These are phyloP conservation scores for Cataglyphis rosenhaueri DNA, from an alignment of 2,888 invertebrate species.

Conservation along the genomic window DNA sequence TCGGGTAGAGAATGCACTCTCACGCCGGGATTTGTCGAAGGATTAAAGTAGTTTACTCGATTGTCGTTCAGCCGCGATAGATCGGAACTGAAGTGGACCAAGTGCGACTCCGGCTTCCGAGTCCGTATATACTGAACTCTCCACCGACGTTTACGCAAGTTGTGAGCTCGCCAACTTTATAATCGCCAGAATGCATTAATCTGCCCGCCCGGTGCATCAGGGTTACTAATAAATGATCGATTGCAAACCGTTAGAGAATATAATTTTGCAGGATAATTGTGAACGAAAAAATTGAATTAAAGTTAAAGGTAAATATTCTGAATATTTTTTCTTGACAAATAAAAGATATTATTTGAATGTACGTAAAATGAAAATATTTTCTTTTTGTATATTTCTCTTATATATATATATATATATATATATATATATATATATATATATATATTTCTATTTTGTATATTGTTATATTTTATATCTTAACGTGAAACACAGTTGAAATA, in stretches of 20 bases:
- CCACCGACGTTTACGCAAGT: conserved; percentile 12
- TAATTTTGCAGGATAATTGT: not conserved
- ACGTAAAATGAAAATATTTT: not conserved
- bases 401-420: not conserved
- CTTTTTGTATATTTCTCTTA: not conserved
- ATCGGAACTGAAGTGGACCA: conserved; percentile 56
- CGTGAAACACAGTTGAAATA: not conserved
- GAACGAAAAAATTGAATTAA: not conserved
- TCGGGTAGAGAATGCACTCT: conserved; percentile 45
- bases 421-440: too few relatives aligned
- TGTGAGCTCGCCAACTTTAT: conserved; percentile 31
- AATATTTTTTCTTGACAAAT: not conserved
- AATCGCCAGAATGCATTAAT: conserved; percentile 37
- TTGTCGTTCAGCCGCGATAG: conserved; percentile 65
- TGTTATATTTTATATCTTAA: not conserved
- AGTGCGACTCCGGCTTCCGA: conserved; percentile 1
- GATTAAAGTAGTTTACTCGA: conserved; percentile 68
- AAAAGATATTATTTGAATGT: not conserved
- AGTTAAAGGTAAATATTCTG: not conserved
- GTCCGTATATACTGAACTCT: not conserved
- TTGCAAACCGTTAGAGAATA: not conserved
- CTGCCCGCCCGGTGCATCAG: not conserved
- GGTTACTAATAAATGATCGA: not conserved
- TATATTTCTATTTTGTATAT: not conserved
- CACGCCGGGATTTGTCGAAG: conserved; percentile 63